Conservation (phyloP, 2,113 vertebrate genomes). For the Myotis lucifugus region DNA sequence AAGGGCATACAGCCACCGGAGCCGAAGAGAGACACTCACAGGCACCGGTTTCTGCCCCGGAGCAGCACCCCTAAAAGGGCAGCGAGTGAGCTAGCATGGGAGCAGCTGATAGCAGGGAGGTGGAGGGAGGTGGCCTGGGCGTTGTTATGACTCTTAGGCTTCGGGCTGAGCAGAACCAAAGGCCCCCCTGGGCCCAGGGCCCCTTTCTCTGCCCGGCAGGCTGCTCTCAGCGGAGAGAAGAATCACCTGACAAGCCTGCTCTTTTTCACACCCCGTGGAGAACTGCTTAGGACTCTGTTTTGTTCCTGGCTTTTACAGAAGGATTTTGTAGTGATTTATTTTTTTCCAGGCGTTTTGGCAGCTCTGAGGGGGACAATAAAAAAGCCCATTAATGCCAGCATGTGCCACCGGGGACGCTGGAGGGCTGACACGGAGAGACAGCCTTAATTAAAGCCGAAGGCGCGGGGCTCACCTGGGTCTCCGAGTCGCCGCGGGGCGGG, state of each 20-base stretch:
- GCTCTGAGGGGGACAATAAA: not conserved
- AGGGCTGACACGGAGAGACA: not conserved
- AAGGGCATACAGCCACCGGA: not conserved
- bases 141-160: accelerated
- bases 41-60: not conserved
- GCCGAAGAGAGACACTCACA: not conserved
- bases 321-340: slow-evolving; percentile 43
- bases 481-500: not conserved
- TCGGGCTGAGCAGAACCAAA: not conserved
- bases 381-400: not conserved
- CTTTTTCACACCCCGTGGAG: not conserved
- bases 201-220: not conserved
- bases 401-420: not conserved
- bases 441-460: not conserved
- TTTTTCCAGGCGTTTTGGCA: slow-evolving; percentile 18
- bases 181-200: accelerated
- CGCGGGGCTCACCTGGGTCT: slow-evolving; percentile 44
- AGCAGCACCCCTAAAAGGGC: not conserved
- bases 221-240: not conserved
- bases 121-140: not conserved
- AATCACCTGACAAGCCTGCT: not conserved
- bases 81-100: accelerated
- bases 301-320: slow-evolving; percentile 33
- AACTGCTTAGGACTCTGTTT: slow-evolving; percentile 43
- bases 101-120: accelerated